phyloP scores from a whole-genome alignment of 2,888 invertebrate species.

The Dromius quadrimaculatus region DNA sequence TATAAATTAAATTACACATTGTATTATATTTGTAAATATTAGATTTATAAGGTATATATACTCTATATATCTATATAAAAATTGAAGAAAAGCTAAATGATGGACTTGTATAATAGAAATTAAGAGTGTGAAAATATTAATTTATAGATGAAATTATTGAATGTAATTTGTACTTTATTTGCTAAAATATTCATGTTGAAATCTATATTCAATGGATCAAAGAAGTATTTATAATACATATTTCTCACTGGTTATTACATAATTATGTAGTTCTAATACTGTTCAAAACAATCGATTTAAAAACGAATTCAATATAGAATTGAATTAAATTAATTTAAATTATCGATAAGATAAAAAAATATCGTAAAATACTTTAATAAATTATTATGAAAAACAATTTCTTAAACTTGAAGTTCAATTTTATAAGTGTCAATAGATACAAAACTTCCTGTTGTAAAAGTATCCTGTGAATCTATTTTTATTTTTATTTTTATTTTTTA shows the following conservation, averaged over 20 bases:
- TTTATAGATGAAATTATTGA: slow-evolving; percentile 10
- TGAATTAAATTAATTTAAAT: slow-evolving; percentile 20
- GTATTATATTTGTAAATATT: slow-evolving; percentile 10
- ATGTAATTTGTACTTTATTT: slow-evolving; percentile 30
- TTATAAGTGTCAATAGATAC: slow-evolving; percentile 42
- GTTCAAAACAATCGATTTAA: slow-evolving; percentile 38
- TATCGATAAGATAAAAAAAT: slow-evolving; percentile 39
- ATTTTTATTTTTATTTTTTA: no score
- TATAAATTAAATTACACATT: slow-evolving; percentile 30
- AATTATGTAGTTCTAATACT: slow-evolving; percentile 34
- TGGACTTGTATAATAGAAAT: slow-evolving; percentile 6
- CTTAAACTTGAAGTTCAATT: slow-evolving; percentile 51
- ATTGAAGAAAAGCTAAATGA: no score
- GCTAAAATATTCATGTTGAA: slow-evolving; percentile 29
- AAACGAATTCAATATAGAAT: slow-evolving; percentile 13
- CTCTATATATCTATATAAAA: not conserved
- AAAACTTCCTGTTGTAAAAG: slow-evolving; percentile 46
- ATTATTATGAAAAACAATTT: slow-evolving; percentile 39
- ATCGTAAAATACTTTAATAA: slow-evolving; percentile 48
- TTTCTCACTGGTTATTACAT: slow-evolving; percentile 31
- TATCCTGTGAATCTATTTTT: slow-evolving; percentile 44
- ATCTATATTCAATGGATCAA: slow-evolving; percentile 29
- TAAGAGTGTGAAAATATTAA: slow-evolving; percentile 4
- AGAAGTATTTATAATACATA: slow-evolving; percentile 34
- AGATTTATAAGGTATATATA: slow-evolving; percentile 10